Evolutionary conservation across 2,113 vertebrate genomes (phyloP), one percentile per base, ranked within the genome.

Genomic region (Cryptotis parvus): DNA sequence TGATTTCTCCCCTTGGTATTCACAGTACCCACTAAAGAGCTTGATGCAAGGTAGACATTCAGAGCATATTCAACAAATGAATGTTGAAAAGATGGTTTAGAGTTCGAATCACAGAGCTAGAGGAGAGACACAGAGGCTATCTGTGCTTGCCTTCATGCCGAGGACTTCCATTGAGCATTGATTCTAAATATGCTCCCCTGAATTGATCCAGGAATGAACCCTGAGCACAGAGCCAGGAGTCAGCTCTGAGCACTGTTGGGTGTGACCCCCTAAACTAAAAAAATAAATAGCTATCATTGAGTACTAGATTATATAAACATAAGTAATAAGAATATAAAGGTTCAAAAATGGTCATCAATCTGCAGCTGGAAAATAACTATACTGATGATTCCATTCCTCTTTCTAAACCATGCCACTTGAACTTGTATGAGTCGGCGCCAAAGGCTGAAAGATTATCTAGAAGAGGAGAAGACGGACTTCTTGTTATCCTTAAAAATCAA

Each of bases 401-500:
- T 88, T 31, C 55, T 72, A 29, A 94, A 90, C 24, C 55, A 26
- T 26, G 15, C 89, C 37, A 45, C 26, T 41, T 61, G 33, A 87
- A 27, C 6, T 89, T 41, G 27, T 22, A 69, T 22, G 80, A 69
- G 14, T 66, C 43, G 49, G 87, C 79, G 35, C 31, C 76, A 80
- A 83, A 43, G n/a, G 43, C 31, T 68, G 61, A 31, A 33, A 3
- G 3, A 69, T 69, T 77, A 73, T 80, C 86, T 91, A 24, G 6
- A n/a, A 94, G 55, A 84, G 31, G 55, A 84, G 31, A 78, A 55
- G 70, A 93, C 91, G 43, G 66, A 18, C 22, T 24, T 24, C 22
- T 20, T n/a, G 18, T 33, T 84, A 80, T 81, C 92, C 35, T 72
- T 91, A 69, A 93, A 86, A 92, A 89, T 81, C 41, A 77, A 84